A percentile compares a stretch with the other conserved stretches of the same genome.
These are phyloP conservation scores for Isaurus tuberculatus DNA, from an alignment of 92 coral and sea anemone species.

Conservation along the genomic window DNA sequence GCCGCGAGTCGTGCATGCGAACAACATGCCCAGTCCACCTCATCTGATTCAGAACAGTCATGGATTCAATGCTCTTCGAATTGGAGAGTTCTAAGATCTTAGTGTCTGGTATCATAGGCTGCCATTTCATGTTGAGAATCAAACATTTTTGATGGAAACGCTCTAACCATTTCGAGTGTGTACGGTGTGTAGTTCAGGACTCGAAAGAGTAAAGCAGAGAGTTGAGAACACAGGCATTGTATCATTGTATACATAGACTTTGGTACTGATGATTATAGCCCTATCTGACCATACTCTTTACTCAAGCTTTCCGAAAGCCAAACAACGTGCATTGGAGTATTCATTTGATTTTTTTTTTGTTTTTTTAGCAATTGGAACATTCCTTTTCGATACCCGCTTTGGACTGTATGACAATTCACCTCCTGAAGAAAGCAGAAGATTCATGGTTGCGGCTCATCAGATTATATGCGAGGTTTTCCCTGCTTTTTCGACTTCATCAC, in stretches of 20 bases:
- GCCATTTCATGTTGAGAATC: conserved; percentile 34
- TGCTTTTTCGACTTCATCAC: too few relatives aligned
- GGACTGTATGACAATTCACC: too few relatives aligned
- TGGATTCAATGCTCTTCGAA: conserved; percentile 21
- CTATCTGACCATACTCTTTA: neutral
- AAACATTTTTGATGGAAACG: conserved; percentile 46
- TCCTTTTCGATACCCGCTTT: too few relatives aligned
- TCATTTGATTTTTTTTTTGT: too few relatives aligned
- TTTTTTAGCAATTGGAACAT: too few relatives aligned
- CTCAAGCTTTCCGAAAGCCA: conserved; percentile 16
- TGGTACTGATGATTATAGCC: conserved; percentile 12
- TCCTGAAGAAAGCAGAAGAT: too few relatives aligned
- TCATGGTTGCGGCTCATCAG: too few relatives aligned
- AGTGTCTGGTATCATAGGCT: conserved; percentile 35
- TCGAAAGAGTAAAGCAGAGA: conserved; percentile 43
- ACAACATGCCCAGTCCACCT: conserved; percentile 49
- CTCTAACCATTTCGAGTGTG: conserved; percentile 1
- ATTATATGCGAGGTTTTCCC: too few relatives aligned
- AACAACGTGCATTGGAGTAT: too few relatives aligned
- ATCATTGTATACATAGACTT: conserved; percentile 48
- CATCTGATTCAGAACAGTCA: conserved; percentile 30
- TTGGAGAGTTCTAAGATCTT: conserved; percentile 25
- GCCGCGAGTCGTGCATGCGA: conserved; percentile 35
- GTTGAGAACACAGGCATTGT: conserved; percentile 44
- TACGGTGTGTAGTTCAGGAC: conserved; percentile 37